Evolutionary conservation across 2,888 invertebrate genomes (phyloP), one percentile per base, ranked within the genome.

Genomic region (Hedya salicella): DNA sequence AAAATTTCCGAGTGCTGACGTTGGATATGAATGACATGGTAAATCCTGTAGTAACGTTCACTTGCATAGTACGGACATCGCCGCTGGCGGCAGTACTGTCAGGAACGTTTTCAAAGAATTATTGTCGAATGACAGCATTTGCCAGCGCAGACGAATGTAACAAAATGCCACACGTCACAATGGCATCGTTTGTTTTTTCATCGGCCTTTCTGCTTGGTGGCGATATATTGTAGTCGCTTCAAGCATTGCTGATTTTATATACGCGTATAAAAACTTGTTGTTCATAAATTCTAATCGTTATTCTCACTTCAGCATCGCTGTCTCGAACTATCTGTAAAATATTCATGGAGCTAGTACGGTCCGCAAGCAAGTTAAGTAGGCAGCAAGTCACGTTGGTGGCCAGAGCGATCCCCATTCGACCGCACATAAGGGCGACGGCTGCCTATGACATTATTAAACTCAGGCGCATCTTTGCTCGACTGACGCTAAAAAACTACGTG

Each of bases 391-490:
- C 78, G 80, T 78, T 76, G 72, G 74, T 71, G 67, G 63, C 69
- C 60, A 54, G 53, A 62, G 62, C 48, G 39, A 63, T 61, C 64
- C 54, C 70, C 69, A 73, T 73, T 74, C 70, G 69, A 64, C 69
- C 71, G 71, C 69, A 71, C 72, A 75, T 72, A 70, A 73, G 68
- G 70, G 70, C 69, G 72, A 49, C 63, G 78, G 75, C 76, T 78
- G 84, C 74, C 85, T 85, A 88, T 88, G 87, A 86, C 85, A 86
- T 90, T 89, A 89, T 89, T 86, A 88, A 89, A 86, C 86, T 89
- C 86, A 77, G 78, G 86, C 89, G 88, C 89, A 90, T 88, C 84
- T 79, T 79, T 80, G 77, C 82, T 80, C 79, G 76, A 84, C 81
- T 87, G 87, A 84, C 81, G 85, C 84, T 86, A 82, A 85, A 82